A percentile compares a stretch with the other conserved stretches of the same genome.
Evolutionary conservation across 2,888 invertebrate species (phyloP).

Genomic region (Drosophila subquinaria): DNA sequence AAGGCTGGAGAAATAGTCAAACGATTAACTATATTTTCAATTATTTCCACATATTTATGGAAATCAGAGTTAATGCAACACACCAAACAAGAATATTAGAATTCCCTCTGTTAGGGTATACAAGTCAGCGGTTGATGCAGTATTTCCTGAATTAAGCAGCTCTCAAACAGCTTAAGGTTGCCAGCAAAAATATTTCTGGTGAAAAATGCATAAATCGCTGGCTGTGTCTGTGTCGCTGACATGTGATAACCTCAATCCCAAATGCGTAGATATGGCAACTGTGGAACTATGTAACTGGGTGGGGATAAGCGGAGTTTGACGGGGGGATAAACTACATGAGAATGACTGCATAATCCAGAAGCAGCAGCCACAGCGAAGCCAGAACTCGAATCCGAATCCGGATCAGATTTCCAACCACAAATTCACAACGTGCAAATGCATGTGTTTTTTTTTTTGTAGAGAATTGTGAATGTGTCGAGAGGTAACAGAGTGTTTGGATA

Average conservation of each 20-base stretch:
- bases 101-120: neutral
- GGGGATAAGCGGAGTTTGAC: neutral
- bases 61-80: too few species aligned
- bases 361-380: conserved; percentile 12
- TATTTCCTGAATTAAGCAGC: conserved; percentile 20
- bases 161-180: conserved; percentile 23
- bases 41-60: too few species aligned
- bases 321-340: conserved; percentile 25
- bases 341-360: conserved; percentile 64
- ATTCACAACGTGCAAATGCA: conserved; percentile 50
- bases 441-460: conserved; percentile 13
- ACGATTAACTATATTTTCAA: too few species aligned
- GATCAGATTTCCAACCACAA: conserved; percentile 37
- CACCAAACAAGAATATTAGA: neutral
- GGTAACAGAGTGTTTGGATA: conserved; percentile 17
- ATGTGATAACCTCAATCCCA: conserved; percentile 71
- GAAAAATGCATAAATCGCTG: conserved; percentile 49
- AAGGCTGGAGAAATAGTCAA: too few species aligned
- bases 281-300: conserved; percentile 10
- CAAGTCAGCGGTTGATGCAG: conserved; percentile 1
- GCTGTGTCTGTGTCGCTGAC: conserved; percentile 59
- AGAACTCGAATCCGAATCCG: neutral
- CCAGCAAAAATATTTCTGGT: conserved; percentile 31
- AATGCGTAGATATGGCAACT: conserved; percentile 65
- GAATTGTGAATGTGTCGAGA: conserved; percentile 22